phyloP scores from a whole-genome alignment of 2,888 invertebrate genomes.

The Junonia oenone region DNA sequence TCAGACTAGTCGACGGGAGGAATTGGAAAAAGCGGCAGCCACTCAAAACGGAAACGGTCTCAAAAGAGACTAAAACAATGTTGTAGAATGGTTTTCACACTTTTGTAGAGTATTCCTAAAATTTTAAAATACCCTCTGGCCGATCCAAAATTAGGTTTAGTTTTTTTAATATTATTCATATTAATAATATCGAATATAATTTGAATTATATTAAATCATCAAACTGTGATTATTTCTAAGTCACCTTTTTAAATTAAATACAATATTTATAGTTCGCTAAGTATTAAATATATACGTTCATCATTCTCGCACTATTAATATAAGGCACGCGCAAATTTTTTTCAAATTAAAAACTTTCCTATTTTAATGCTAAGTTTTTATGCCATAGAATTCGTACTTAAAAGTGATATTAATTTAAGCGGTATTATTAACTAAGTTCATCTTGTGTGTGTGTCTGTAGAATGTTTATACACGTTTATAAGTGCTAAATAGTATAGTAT shows the following conservation, averaged over 20 bases:
- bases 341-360: conserved; percentile 4
- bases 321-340: neutral
- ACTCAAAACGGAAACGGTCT: conserved; percentile 81
- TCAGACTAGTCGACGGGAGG: conserved; percentile 78
- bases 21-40: conserved; percentile 58
- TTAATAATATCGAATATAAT: neutral
- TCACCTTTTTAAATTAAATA: neutral
- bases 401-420: conserved; percentile 78
- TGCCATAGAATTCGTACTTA: conserved; percentile 46
- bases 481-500: conserved; percentile 38
- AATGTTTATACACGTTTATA: conserved; percentile 32
- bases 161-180: neutral
- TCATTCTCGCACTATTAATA: neutral
- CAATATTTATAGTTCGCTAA: conserved; percentile 9
- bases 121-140: neutral
- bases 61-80: conserved; percentile 75
- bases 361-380: conserved; percentile 20
- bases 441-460: conserved; percentile 53
- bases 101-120: neutral
- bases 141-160: too few relatives aligned
- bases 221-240: conserved; percentile 14
- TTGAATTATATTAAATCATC: neutral
- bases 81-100: neutral
- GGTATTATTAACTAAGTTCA: conserved; percentile 58
- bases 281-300: neutral